Conservation (phyloP, 1,140 invertebrate genomes). For the Gonioctena quinquepunctata region DNA sequence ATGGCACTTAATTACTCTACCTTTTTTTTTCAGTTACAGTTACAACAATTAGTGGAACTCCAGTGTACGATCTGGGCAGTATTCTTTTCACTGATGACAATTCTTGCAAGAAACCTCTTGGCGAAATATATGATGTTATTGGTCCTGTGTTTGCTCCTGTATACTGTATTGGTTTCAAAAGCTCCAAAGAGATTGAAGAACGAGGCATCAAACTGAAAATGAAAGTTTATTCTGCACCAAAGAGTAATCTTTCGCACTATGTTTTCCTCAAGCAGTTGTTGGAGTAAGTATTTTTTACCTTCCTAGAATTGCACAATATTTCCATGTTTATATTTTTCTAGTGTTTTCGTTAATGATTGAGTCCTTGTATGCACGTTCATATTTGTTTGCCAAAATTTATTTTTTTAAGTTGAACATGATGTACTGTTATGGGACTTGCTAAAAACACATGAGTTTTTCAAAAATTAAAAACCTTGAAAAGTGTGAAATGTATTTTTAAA, state of each 20-base stretch:
- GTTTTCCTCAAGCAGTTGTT: slow-evolving; percentile 50
- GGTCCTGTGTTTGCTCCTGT: slow-evolving; percentile 63
- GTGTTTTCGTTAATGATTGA: too few species aligned
- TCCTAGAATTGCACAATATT: too few species aligned
- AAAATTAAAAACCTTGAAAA: too few species aligned
- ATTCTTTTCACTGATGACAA: slow-evolving; percentile 72
- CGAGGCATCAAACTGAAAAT: slow-evolving; percentile 38
- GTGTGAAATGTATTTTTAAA: too few species aligned
- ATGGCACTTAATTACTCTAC: too few species aligned
- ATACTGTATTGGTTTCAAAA: slow-evolving; percentile 48
- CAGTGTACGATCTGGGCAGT: slow-evolving; percentile 81
- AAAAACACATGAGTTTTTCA: too few species aligned
- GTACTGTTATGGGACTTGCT: too few species aligned
- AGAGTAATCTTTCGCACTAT: slow-evolving; percentile 45
- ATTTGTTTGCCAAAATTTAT: too few species aligned
- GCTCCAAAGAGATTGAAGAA: slow-evolving; percentile 36
- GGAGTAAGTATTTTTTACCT: slow-evolving; percentile 43
- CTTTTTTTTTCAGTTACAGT: slow-evolving; percentile 69
- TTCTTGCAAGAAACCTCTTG: slow-evolving; percentile 66
- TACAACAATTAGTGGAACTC: slow-evolving; percentile 67
- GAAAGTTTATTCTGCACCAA: slow-evolving; percentile 47
- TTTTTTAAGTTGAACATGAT: too few species aligned
- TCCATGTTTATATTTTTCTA: too few species aligned
- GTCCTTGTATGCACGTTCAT: too few species aligned
- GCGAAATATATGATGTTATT: slow-evolving; percentile 88